A percentile compares a stretch with the other conserved stretches of the same genome.
Evolutionary conservation across 2,113 vertebrate genomes (phyloP).

Genomic region (Thomomys bottae): DNA sequence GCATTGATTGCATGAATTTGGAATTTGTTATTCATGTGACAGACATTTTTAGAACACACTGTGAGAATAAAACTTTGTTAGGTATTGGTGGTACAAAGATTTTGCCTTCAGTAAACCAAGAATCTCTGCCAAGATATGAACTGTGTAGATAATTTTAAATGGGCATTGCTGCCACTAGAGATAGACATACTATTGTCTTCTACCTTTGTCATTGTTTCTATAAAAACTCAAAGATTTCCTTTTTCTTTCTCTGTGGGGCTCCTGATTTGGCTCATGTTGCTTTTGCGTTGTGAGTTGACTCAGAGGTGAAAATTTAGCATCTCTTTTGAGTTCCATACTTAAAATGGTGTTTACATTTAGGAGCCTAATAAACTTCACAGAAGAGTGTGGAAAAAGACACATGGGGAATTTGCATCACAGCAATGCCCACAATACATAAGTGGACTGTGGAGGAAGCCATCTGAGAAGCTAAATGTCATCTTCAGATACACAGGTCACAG

Average conservation of each 20-base stretch:
- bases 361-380: background rate
- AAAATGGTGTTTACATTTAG: slow-evolving; percentile 1
- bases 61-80: background rate
- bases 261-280: background rate
- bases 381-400: background rate
- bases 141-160: background rate
- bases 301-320: background rate
- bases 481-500: background rate
- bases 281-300: background rate
- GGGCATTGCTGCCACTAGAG: background rate
- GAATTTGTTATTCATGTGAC: background rate
- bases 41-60: background rate
- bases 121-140: background rate
- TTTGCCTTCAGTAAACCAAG: background rate
- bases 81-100: background rate
- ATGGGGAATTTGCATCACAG: background rate
- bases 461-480: background rate
- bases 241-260: background rate
- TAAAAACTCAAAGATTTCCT: background rate
- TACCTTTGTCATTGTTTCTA: background rate
- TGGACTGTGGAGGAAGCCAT: background rate
- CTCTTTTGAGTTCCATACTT: background rate
- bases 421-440: background rate
- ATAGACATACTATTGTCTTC: background rate
- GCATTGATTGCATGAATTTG: background rate